Conservation (phyloP, 2,113 vertebrate genomes). For the Sinocyclocheilus anshuiensis region DNA sequence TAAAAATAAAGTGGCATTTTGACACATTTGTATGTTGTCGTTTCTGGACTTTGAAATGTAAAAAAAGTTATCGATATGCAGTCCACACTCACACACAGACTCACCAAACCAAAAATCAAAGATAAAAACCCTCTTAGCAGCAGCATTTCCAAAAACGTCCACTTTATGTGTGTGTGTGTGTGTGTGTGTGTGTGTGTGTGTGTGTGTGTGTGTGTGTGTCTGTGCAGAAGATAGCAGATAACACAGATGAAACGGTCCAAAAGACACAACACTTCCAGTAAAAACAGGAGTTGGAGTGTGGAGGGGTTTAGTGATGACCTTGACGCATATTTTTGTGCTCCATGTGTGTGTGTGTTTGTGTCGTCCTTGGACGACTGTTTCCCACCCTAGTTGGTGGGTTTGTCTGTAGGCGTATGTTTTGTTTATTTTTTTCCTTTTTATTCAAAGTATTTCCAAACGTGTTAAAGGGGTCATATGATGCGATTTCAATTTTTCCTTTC, state of each 20-base stretch:
- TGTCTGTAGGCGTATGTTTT: conserved; percentile 22
- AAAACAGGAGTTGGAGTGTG: conserved; percentile 25
- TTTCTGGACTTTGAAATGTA: too few relatives aligned
- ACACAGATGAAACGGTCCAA: not conserved
- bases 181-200: not conserved
- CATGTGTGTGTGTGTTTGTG: conserved; percentile 48
- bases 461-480: too few relatives aligned
- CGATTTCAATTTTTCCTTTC: too few relatives aligned
- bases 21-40: too few relatives aligned
- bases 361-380: conserved; percentile 64
- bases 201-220: too few relatives aligned
- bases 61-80: not conserved
- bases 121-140: not conserved
- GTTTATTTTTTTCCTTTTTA: too few relatives aligned
- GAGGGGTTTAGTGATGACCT: conserved; percentile 16
- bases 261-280: conserved; percentile 3
- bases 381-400: conserved; percentile 60
- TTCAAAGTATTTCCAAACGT: too few relatives aligned
- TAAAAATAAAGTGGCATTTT: too few relatives aligned
- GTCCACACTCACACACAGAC: not conserved
- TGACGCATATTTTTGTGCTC: conserved; percentile 23
- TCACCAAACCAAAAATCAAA: not conserved
- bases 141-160: not conserved
- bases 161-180: not conserved
- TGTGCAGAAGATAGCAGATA: not conserved